Base-by-base conservation (phyloP, 2,888 invertebrate genomes). In the Urechis unicinctus region DNA sequence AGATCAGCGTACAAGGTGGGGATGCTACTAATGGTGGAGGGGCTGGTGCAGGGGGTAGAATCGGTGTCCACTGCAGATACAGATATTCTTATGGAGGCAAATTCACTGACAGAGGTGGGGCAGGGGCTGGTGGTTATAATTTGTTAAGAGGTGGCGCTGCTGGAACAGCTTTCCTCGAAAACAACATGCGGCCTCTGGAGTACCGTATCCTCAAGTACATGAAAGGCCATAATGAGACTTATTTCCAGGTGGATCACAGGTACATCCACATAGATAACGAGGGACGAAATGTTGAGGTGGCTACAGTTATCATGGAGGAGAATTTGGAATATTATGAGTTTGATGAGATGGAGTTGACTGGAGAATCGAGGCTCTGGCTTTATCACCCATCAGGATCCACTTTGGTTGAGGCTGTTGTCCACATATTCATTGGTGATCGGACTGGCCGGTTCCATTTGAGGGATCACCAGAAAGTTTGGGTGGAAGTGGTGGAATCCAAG, bases 391-490 rank as follows among this genome's bases (percentile, higher is more conserved):
- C 25, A 21, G 45, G 48, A 5, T n/a, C 56, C 13, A 49, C 49
- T 29, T 28, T 55, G 1, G 67, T 68, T 1, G 52, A 53, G 2
- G 55, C 65, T 3, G 55, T 62, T n/a, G 62, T 66, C 22, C 69
- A 70, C 50, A 49, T 58, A 25, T 61, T 68, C 41, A 48, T 61
- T n/a, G 70, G 70, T 22, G 70, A 70, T 58, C 54, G 65, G 41
- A 65, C 70, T 1, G 70, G 70, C 0, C 68, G 66, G 53, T 53
- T 68, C 2, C 70, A 70, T 52, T 28, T 69, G n/a, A 57, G 64
- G 53, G 31, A 51, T 5, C 56, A 64, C 46, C 70, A 70, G 55
- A 53, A 50, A 17, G 56, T 65, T 2, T 61, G 54, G 45, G 56
- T 65, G 2, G 70, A 70, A 45, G 67, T 67, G 53, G 59, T 68